Evolutionary conservation across 2,113 vertebrate genomes (phyloP), one percentile per base, ranked within the genome.

Genomic region (Malurus alboscapulatus): DNA sequence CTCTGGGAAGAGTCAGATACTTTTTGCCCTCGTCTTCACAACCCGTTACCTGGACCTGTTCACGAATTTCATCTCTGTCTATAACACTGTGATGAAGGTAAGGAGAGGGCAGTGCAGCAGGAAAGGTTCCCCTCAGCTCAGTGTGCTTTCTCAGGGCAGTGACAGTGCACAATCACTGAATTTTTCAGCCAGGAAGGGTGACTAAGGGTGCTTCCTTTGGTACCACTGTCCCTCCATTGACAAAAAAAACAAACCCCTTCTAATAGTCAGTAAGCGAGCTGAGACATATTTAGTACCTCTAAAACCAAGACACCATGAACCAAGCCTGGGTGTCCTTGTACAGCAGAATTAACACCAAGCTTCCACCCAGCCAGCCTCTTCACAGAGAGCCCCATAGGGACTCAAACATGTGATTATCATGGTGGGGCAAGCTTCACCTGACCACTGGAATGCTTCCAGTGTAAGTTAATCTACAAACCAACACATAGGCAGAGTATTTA

Each of bases 21-120:
- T 98, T 40, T 98, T 98, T 0, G 96, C 98, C 18, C 87, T 98
- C 0, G 98, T 98, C 90, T 98, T 98, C 94, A 98, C 98, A 83
- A 97, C 97, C 51, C 97, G 98, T 62, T 98, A 98, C 79, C 95
- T 98, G 91, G 98, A 98, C 90, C 97, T 98, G 80, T 97, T 98
- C 92, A 98, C 97, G 5, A 98, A 92, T 92, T 98, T 97, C 94
- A 98, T 98, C 87, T 98, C 98, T 40, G 25, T 96, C 93, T 98
- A 98, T 61, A 98, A 98, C 94, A 98, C 98, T 4, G 96, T 97
- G 38, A 98, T 98, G 98, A 98, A 98, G 98, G 98, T 98, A 97
- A 98, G 95, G 54, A 40, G 24, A 25, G 25, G 17, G 44, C 29
- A 62, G 30, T 7, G 27, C 4, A 17, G 51, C n/a, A 59, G 42